Base-by-base conservation (phyloP, 2,113 vertebrate genomes). In the Malurus melanocephalus region DNA sequence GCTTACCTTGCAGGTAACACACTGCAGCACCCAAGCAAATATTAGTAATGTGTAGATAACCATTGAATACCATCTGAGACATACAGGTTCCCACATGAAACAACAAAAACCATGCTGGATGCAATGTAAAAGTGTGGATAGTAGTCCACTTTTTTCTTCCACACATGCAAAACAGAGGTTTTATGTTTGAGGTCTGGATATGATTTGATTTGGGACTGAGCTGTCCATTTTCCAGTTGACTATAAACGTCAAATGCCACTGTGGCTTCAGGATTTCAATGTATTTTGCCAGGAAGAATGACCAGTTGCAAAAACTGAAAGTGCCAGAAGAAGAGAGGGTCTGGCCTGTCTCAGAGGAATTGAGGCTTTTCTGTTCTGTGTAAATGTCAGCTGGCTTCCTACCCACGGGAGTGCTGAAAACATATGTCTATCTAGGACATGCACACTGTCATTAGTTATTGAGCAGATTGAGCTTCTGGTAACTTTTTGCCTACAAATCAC, bases 341-440 rank as follows among this genome's bases (percentile, higher is more conserved):
- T 1, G 14, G 87, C 66, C 59, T 60, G 35, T 73, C 87, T 84
- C 45, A 74, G 69, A 81, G 73, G 51, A 90, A 95, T 93, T 69
- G 60, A 86, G 79, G 77, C 65, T 28, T 68, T 74, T 84, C 42
- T 89, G 62, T 68, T 89, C 71, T 57, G 45, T 7, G 11, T 48
- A 74, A 88, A 81, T 53, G 74, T 73, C 88, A 95, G 57, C 78
- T 92, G 91, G 61, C 59, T 79, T 78, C 51, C 78, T 87, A 72
- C 67, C 66, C 57, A 49, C 7, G 0, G 60, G 42, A 72, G 68
- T 81, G 43, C 79, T 66, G 59, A 53, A 75, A 94, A 89, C 89
- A 57, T 87, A 84, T 90, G 89, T 69, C 71, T 95, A 43, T 87
- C 81, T 90, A 65, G 88, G 84, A 66, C 86, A 75, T 5, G 20